phyloP scores from a whole-genome alignment of 2,113 vertebrate genomes.

The Psophia crepitans region DNA sequence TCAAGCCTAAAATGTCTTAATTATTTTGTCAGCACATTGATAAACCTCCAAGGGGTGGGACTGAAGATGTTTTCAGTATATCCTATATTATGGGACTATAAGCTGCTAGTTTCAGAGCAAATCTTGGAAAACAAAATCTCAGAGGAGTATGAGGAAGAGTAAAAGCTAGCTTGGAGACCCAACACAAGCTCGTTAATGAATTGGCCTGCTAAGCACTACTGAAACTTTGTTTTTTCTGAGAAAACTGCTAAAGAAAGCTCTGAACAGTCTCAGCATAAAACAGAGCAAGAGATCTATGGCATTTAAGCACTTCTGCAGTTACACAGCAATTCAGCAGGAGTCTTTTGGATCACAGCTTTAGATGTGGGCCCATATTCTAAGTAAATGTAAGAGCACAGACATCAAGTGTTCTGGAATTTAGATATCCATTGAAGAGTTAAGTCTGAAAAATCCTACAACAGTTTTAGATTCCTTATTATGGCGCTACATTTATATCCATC shows the following conservation, averaged over 20 bases:
- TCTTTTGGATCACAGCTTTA: not conserved
- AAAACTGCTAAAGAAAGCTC: not conserved
- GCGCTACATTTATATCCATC: not conserved
- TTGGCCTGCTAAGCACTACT: not conserved
- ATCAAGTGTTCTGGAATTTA: not conserved
- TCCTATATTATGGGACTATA: fast-evolving
- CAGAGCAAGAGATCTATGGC: fast-evolving
- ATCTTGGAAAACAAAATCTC: not conserved
- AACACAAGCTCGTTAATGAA: not conserved
- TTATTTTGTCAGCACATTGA: not conserved
- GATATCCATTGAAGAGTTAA: not conserved
- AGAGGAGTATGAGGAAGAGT: not conserved
- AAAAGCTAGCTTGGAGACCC: not conserved
- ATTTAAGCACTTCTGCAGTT: not conserved
- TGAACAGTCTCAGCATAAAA: not conserved
- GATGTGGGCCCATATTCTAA: not conserved
- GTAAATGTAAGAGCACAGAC: not conserved
- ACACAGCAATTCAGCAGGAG: not conserved
- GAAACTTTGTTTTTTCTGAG: not conserved
- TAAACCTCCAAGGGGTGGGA: not conserved
- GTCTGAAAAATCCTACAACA: not conserved
- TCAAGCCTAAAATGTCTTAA: fast-evolving
- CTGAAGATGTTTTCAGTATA: not conserved
- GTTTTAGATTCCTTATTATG: not conserved
- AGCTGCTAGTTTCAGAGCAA: not conserved